Evolutionary conservation across 2,888 invertebrate species (phyloP).

Genomic region (Spodoptera picta): DNA sequence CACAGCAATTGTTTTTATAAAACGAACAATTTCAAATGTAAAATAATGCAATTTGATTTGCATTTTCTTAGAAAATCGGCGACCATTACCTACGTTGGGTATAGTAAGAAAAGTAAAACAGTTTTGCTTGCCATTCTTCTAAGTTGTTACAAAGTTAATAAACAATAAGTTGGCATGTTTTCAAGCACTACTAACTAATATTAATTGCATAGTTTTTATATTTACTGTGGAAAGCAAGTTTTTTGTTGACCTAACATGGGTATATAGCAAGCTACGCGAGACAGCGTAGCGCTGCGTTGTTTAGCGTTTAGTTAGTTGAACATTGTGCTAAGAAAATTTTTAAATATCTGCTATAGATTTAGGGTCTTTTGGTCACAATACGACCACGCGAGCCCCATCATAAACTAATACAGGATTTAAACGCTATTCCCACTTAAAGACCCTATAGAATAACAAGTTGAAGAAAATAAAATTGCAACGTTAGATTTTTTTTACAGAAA

Average conservation of each 20-base stretch:
- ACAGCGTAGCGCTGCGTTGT: constrained; percentile 1
- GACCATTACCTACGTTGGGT: constrained; percentile 1
- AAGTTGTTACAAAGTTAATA: constrained; percentile 34
- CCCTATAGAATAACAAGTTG: too few relatives aligned
- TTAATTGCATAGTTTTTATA: constrained; percentile 46
- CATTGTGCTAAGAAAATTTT: too few relatives aligned
- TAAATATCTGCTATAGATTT: too few relatives aligned
- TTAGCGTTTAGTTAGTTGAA: too few relatives aligned
- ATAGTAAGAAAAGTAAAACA: constrained; percentile 20
- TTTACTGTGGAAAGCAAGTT: constrained; percentile 29
- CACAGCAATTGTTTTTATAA: not conserved
- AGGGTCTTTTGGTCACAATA: too few relatives aligned
- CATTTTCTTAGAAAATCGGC: constrained; percentile 24
- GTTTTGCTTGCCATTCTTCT: constrained; percentile 19
- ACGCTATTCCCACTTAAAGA: too few relatives aligned
- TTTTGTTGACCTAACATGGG: constrained; percentile 8
- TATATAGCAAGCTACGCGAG: constrained; percentile 1
- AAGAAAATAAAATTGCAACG: too few relatives aligned
- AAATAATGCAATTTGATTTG: constrained; percentile 34
- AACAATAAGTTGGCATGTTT: constrained; percentile 53
- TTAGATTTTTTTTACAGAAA: too few relatives aligned
- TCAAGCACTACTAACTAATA: constrained; percentile 46
- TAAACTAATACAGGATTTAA: too few relatives aligned
- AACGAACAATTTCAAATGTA: constrained; percentile 36
- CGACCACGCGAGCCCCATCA: too few relatives aligned